Conservation (phyloP, 2,113 vertebrate species). For the Microcebus jonahi region DNA sequence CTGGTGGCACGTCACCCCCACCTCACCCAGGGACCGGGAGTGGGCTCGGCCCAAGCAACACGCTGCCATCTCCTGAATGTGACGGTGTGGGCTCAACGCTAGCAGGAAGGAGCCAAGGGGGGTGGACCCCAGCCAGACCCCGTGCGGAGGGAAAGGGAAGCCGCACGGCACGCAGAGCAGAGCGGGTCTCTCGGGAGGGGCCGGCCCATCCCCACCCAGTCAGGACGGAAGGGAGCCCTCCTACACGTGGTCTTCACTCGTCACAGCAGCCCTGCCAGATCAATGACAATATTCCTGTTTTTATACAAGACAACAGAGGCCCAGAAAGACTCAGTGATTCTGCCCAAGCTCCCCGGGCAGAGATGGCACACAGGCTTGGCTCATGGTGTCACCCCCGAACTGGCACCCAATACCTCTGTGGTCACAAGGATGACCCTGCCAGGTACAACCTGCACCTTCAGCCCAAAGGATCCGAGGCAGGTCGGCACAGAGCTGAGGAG, state of each 20-base stretch:
- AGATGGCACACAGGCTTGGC: background rate
- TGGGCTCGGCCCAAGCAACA: background rate
- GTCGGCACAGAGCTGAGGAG: background rate
- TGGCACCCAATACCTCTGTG: background rate
- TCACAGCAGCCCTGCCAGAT: background rate
- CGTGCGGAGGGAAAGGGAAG: background rate
- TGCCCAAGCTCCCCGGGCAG: background rate
- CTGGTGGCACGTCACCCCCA: fast-evolving
- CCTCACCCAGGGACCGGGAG: background rate
- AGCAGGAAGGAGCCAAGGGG: too few species aligned
- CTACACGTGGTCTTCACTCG: background rate
- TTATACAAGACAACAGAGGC: background rate
- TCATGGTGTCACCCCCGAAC: background rate
- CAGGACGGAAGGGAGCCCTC: background rate
- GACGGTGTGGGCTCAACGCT: background rate
- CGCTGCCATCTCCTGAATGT: background rate
- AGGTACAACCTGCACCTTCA: background rate
- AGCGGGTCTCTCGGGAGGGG: background rate
- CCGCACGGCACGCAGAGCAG: background rate
- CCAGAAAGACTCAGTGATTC: background rate
- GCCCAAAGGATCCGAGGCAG: background rate
- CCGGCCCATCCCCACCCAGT: background rate
- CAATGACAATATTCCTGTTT: background rate
- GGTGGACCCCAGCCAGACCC: background rate
- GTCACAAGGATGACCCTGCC: background rate